Base-by-base conservation (phyloP, 2,888 invertebrate species). In the Melinaea marsaeus region DNA sequence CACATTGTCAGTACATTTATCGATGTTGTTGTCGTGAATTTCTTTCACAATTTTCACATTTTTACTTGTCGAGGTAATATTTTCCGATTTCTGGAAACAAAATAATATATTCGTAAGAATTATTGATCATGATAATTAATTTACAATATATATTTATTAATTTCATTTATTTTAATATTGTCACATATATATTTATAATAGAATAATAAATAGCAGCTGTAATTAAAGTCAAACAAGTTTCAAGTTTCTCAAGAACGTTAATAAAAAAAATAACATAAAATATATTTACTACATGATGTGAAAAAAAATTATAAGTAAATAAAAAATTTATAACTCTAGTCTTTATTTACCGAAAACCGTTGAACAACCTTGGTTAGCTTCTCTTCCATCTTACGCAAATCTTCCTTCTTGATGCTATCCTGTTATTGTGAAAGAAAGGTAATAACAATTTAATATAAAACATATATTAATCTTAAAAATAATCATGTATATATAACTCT, bases 321-420 rank as follows among this genome's bases (percentile, higher is more conserved):
- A 46, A 46, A 46, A 46, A n/a, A 46, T 2, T 4, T 46, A 0
- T 51, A 32, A 42, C 3, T 0, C 11, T 9, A 42, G 42, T 2
- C 42, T 9, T 2, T 32, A 51, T 51, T 80, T 67, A 89, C 88
- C 74, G 83, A 69, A 63, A 73, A 68, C 33, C 74, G 76, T 69
- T 79, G 75, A 37, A 86, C 73, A 11, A 83, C 74, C 72, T 79
- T 83, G 13, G 73, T 74, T 35, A 86, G 77, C 56, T 85, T 85
- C n/a, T 85, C 73, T 73, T 86, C 84, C 79, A 85, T 85, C 13
- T 71, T 46, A 67, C 78, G 81, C 13, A 86, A 74, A 66, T 86
- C 83, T 73, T 80, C 78, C 72, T 81, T 86, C 68, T 83, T 86
- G 4, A 84, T 74, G 4, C 77, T 74, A 13, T 79, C 83, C 88